Base-by-base conservation (phyloP, 2,113 vertebrate species). In the Myotis yumanensis region DNA sequence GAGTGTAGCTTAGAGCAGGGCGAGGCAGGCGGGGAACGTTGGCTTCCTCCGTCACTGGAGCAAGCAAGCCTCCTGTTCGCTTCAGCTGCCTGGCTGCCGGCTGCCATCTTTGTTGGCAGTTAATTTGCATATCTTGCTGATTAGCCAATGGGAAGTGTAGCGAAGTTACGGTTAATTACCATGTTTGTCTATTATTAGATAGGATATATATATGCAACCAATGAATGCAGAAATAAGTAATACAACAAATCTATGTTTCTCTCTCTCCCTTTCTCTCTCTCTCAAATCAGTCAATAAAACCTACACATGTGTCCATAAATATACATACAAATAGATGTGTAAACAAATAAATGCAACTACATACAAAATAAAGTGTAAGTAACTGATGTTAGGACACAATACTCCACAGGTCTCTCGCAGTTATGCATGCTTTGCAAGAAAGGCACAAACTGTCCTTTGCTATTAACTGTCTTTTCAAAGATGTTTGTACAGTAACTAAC, bases 381-480 rank as follows among this genome's bases (percentile, higher is more conserved):
- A 86, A 40, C 9, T 84, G 14, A 62, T 32, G 7, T 5, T 57
- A 46, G 40, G 48, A 62, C 15, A 64, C 18, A 85, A 69, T 32
- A 69, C 11, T 46, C 32, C 9, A 46, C 5, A 16, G 25, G 73
- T 92, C 48, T 91, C 37, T 68, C 76, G 43, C 62, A 85, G 30
- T 95, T 95, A 48, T 90, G 18, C 62, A 81, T 22, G 23, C 82
- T 43, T 37, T 69, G 3, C 46, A 77, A 95, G 62, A 95, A n/a
- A 72, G 10, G 52, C 17, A 88, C 3, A 66, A 22, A 85, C 3
- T 82, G 51, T 69, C 23, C 79, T 89, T 76, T 92, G 52, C 71
- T 76, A 81, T 25, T 57, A 96, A 80, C 43, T 35, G 89, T 76
- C 25, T 94, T 92, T 83, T 91, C 83, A 87, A 94, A 32, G 14